Evolutionary conservation across 1,140 invertebrate species (phyloP).

Genomic region (Atopsyche davidsoni): DNA sequence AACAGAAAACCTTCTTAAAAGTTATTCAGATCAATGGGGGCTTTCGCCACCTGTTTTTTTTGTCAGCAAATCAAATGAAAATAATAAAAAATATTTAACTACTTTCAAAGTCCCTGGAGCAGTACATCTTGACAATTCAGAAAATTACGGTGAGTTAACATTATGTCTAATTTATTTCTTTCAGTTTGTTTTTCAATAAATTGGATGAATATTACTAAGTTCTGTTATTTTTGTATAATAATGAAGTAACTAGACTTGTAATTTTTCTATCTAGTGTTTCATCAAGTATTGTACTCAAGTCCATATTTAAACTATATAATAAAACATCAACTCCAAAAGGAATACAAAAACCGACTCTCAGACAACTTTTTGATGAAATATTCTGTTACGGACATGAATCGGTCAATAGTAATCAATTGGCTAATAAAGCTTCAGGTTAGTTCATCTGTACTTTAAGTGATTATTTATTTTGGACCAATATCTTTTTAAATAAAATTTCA

Average conservation of each 20-base stretch:
- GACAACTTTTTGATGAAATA: constrained; percentile 22
- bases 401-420: constrained; percentile 30
- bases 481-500: constrained; percentile 5
- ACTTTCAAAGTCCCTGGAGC: constrained; percentile 13
- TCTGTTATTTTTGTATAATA: too few relatives aligned
- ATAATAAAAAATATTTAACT: neutral
- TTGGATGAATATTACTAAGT: too few relatives aligned
- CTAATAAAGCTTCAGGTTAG: constrained; percentile 28
- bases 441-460: constrained; percentile 4
- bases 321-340: constrained; percentile 21
- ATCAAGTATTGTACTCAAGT: constrained; percentile 24
- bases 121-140: constrained; percentile 20
- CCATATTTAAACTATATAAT: constrained; percentile 22
- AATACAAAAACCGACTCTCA: constrained; percentile 18
- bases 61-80: constrained; percentile 8
- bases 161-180: neutral
- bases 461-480: constrained; percentile 1
- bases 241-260: too few relatives aligned
- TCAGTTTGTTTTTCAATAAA: neutral
- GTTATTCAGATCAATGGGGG: too few relatives aligned
- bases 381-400: constrained; percentile 22
- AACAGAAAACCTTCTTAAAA: too few relatives aligned
- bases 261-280: constrained; percentile 21
- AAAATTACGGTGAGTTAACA: constrained; percentile 22
- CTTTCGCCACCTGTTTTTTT: constrained; percentile 3